These are phyloP conservation scores for Callimorpha dominula DNA, from an alignment of 2,888 invertebrate species.

Conservation along the genomic window DNA sequence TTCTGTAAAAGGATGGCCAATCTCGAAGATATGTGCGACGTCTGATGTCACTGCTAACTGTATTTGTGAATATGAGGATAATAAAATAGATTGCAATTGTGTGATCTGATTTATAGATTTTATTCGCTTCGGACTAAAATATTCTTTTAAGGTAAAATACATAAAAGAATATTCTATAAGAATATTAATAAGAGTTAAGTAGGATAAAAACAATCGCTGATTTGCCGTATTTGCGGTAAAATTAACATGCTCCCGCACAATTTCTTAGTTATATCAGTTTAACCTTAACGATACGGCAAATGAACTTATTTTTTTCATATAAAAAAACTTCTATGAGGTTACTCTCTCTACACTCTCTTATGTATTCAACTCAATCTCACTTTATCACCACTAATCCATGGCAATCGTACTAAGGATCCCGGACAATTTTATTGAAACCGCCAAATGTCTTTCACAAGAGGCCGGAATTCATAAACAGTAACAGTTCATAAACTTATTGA, in stretches of 20 bases:
- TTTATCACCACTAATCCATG: not conserved
- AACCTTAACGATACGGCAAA: not conserved
- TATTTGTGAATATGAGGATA: conserved; percentile 17
- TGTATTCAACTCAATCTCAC: not conserved
- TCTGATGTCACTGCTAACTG: conserved; percentile 53
- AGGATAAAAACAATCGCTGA: no score
- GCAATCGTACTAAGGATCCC: not conserved
- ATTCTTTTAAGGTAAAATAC: not conserved
- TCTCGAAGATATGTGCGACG: conserved; percentile 22
- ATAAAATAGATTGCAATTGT: not conserved
- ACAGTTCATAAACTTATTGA: not conserved
- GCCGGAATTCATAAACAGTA: not conserved
- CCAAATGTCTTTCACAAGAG: not conserved
- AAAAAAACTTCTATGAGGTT: not conserved
- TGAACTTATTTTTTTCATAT: not conserved
- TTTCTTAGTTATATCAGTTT: not conserved
- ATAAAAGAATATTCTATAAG: no score
- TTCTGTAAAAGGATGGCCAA: conserved; percentile 37
- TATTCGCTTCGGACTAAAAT: not conserved
- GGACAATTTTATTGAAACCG: not conserved
- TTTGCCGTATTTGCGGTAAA: not conserved
- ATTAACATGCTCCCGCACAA: not conserved
- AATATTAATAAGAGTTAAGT: no score
- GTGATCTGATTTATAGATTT: conserved; percentile 12
- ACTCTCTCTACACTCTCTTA: not conserved